A percentile compares a stretch with the other conserved stretches of the same genome.
These are phyloP conservation scores for Trididemnum clinides DNA, from an alignment of 23 tunicate species.

Conservation along the genomic window DNA sequence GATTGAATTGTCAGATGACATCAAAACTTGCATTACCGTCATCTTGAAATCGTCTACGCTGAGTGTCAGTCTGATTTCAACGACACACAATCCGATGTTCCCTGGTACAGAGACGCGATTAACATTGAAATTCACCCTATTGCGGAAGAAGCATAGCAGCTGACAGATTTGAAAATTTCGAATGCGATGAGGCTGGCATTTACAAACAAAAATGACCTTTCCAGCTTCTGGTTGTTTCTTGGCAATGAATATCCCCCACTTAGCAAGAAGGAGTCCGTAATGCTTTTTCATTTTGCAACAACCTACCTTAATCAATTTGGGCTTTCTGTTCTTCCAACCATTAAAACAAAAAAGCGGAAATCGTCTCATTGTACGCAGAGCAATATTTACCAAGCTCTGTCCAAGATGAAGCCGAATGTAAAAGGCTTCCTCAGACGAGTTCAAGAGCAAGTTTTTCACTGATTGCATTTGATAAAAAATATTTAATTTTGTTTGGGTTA, in stretches of 20 bases:
- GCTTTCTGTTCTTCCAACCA: background rate
- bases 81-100: no score
- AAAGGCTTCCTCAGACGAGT: no score
- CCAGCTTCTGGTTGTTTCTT: conserved; percentile 41
- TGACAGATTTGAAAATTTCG: conserved; percentile 35
- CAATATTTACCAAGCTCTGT: background rate
- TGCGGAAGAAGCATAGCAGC: no score
- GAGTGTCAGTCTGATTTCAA: no score
- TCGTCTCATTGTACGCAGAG: conserved; percentile 3
- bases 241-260: conserved; percentile 10
- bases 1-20: no score
- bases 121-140: no score
- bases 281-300: background rate
- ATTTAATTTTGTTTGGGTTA: background rate
- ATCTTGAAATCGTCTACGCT: no score
- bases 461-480: no score
- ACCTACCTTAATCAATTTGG: background rate
- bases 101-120: no score
- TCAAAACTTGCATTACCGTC: no score
- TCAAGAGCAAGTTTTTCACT: conserved; percentile 4
- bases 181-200: conserved; percentile 31
- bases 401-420: background rate
- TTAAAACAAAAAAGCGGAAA: background rate
- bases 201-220: conserved; percentile 8
- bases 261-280: conserved; percentile 6